These are phyloP conservation scores for Arremon aurantiirostris DNA, from an alignment of 2,797 vertebrate genomes.

Conservation along the genomic window DNA sequence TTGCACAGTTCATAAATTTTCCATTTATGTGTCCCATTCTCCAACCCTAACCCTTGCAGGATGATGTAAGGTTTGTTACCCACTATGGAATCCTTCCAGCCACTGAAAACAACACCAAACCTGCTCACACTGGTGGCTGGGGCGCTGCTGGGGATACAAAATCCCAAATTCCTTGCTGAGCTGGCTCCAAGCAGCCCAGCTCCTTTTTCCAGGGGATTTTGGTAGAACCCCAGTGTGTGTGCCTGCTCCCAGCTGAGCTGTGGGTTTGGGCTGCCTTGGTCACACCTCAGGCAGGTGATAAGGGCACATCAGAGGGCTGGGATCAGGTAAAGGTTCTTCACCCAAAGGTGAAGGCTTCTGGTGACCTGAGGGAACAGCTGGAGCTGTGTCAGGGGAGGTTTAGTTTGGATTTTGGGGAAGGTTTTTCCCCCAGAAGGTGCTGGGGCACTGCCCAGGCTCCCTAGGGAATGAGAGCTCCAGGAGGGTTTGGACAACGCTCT, in stretches of 20 bases:
- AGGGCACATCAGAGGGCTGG: not conserved
- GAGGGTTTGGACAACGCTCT: rapidly evolving
- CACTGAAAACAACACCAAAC: not conserved
- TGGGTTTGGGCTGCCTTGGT: not conserved
- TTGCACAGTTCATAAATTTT: not conserved
- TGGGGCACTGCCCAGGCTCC: not conserved
- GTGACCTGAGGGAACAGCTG: rapidly evolving
- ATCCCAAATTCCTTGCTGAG: not conserved
- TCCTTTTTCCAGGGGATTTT: not conserved
- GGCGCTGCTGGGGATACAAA: not conserved
- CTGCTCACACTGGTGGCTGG: not conserved
- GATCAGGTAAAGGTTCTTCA: not conserved
- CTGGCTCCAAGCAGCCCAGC: not conserved
- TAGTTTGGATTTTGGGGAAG: not conserved
- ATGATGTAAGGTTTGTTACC: not conserved
- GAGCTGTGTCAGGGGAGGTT: not conserved
- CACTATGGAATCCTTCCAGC: not conserved
- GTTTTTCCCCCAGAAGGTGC: not conserved
- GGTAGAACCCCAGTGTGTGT: not conserved
- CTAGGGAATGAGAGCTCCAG: not conserved
- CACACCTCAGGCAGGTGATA: not conserved
- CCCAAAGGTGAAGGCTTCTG: not conserved
- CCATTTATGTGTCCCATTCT: not conserved
- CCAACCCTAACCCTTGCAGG: not conserved
- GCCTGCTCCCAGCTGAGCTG: not conserved